Evolutionary conservation across 2,797 vertebrate species (phyloP).

Genomic region (Sparidentex hasta): DNA sequence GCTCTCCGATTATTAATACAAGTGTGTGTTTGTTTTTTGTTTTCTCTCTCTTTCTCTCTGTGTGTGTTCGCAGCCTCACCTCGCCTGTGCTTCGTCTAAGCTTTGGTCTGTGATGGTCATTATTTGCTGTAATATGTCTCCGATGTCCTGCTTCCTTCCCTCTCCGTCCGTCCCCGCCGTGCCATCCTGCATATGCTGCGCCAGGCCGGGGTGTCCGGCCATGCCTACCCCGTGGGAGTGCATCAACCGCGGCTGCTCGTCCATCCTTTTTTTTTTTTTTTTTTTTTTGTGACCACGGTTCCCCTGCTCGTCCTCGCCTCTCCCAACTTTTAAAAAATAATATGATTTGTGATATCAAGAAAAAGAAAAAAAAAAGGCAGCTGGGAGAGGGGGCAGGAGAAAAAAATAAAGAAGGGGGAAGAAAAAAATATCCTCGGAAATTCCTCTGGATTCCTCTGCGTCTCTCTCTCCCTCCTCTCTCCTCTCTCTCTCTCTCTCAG

Average conservation of each 20-base stretch:
- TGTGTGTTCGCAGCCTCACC: slow-evolving; percentile 82
- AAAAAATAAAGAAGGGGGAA: slow-evolving; percentile 30
- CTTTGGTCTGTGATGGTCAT: slow-evolving; percentile 99
- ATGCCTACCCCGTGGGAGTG: slow-evolving; percentile 98
- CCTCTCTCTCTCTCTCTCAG: slow-evolving; percentile 10
- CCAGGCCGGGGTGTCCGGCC: slow-evolving; percentile 97
- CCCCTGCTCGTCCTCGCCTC: slow-evolving; percentile 73
- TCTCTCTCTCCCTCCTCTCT: slow-evolving; percentile 52
- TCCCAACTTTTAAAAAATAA: slow-evolving; percentile 77
- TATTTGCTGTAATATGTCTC: slow-evolving; percentile 99
- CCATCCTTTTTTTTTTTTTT: slow-evolving; percentile 78
- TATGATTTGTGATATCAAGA: slow-evolving; percentile 48
- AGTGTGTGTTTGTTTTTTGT: slow-evolving; percentile 17
- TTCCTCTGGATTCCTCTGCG: slow-evolving; percentile 83
- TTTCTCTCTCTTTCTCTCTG: neutral
- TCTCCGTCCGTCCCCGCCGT: slow-evolving; percentile 94
- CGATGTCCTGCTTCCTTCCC: slow-evolving; percentile 98
- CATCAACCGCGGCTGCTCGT: slow-evolving; percentile 98
- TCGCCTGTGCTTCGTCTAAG: slow-evolving; percentile 98
- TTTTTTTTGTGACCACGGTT: slow-evolving; percentile 66
- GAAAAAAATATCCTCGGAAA: slow-evolving; percentile 79
- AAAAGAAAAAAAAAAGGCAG: neutral
- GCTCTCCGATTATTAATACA: slow-evolving; percentile 33
- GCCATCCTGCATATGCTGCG: slow-evolving; percentile 98
- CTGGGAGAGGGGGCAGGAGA: neutral